These are phyloP conservation scores for Parthenolecanium corni DNA, from an alignment of 2,888 invertebrate genomes.

Conservation along the genomic window DNA sequence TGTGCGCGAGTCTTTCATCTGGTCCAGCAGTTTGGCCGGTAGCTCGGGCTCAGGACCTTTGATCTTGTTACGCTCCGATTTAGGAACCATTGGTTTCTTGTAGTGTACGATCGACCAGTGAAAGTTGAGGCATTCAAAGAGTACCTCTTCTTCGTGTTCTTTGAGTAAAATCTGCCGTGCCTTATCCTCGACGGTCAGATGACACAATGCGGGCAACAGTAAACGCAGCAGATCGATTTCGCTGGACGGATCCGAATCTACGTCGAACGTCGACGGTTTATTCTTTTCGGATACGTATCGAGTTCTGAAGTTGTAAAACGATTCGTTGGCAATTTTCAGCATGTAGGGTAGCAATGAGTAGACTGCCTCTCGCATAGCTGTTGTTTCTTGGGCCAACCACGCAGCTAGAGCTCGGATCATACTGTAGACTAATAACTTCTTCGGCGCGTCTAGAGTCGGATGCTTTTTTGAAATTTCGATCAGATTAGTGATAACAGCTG, in stretches of 20 bases:
- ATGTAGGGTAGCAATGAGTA: constrained; percentile 71
- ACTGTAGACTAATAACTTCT: constrained; percentile 70
- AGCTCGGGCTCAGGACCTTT: constrained; percentile 62
- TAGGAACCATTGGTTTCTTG: constrained; percentile 67
- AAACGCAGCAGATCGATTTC: constrained; percentile 64
- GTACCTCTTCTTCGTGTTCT: constrained; percentile 64
- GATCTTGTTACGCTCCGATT: constrained; percentile 63
- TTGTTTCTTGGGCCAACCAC: constrained; percentile 86
- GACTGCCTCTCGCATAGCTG: constrained; percentile 72
- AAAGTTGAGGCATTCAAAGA: constrained; percentile 66
- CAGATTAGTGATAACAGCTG: constrained; percentile 63
- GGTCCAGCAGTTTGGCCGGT: constrained; percentile 59
- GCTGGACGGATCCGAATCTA: constrained; percentile 42
- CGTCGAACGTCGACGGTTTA: constrained; percentile 36
- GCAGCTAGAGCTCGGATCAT: constrained; percentile 71
- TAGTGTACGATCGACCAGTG: constrained; percentile 81
- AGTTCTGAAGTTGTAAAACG: constrained; percentile 60
- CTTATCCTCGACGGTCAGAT: constrained; percentile 81
- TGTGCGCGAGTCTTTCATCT: constrained; percentile 70
- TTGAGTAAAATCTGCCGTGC: constrained; percentile 67
- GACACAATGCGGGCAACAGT: constrained; percentile 78
- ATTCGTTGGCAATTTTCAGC: constrained; percentile 65
- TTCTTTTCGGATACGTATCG: constrained; percentile 56
- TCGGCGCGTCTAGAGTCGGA: constrained; percentile 53
- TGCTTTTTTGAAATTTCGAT: constrained; percentile 60